These are phyloP conservation scores for Ctenochaetus hawaiiensis DNA, from an alignment of 2,797 vertebrate species.

Conservation along the genomic window DNA sequence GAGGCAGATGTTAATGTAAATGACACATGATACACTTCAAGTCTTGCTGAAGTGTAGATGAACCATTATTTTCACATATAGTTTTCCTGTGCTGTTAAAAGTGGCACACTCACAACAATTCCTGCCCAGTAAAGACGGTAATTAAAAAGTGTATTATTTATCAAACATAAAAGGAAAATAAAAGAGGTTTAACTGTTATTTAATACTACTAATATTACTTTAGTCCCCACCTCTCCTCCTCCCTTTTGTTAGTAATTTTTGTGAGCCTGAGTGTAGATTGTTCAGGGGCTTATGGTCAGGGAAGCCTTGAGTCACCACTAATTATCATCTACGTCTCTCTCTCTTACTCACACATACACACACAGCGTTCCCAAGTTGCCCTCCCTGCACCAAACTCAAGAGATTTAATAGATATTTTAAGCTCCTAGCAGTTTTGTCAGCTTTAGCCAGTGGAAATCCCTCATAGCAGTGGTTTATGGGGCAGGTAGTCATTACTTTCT, in stretches of 20 bases:
- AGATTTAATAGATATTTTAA: conserved; percentile 55
- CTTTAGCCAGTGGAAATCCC: conserved; percentile 21
- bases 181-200: conserved; percentile 11
- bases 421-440: conserved; percentile 9
- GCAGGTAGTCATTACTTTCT: conserved; percentile 3
- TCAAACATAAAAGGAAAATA: neutral
- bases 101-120: neutral
- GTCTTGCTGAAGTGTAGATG: conserved; percentile 2
- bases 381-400: conserved; percentile 15
- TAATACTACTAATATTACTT: conserved; percentile 8
- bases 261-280: conserved; percentile 74
- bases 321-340: conserved; percentile 65
- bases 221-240: conserved; percentile 1
- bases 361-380: conserved; percentile 13
- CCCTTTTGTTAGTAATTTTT: conserved; percentile 69
- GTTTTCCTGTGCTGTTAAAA: no score
- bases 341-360: conserved; percentile 11
- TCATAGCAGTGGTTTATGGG: neutral
- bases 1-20: neutral
- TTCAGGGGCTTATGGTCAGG: conserved; percentile 79
- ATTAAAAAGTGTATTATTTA: conserved; percentile 20
- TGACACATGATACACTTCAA: neutral
- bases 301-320: conserved; percentile 78
- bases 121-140: neutral
- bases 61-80: neutral